Percentiles rank a stretch among this genome's conserved stretches.
Evolutionary conservation across 1,140 invertebrate species (phyloP).

Genomic region (Manduca sexta): DNA sequence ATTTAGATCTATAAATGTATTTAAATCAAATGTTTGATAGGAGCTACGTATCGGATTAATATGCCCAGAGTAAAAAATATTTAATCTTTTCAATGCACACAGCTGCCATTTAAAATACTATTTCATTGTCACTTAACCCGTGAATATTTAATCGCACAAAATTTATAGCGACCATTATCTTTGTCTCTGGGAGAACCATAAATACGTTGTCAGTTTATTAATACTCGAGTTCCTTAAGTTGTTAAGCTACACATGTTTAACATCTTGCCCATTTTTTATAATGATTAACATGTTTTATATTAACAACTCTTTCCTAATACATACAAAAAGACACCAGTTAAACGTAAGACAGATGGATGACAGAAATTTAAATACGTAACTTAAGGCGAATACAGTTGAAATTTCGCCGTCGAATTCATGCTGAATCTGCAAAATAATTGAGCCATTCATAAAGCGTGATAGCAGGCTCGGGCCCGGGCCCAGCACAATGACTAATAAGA

Average conservation of each 20-base stretch:
- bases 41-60: conserved; percentile 48
- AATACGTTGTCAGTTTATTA: conserved; percentile 55
- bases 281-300: conserved; percentile 18
- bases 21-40: conserved; percentile 34
- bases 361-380: conserved; percentile 6
- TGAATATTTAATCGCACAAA: conserved; percentile 37
- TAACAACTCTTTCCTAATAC: conserved; percentile 5
- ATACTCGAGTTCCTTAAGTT: conserved; percentile 33
- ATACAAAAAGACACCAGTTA: conserved; percentile 3
- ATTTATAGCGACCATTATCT: conserved; percentile 49
- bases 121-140: conserved; percentile 19
- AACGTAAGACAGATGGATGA: conserved; percentile 2
- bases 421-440: conserved; percentile 66
- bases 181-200: conserved; percentile 34
- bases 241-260: conserved; percentile 30
- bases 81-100: background rate
- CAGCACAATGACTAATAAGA: conserved; percentile 71
- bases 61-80: conserved; percentile 7
- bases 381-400: conserved; percentile 3
- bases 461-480: conserved; percentile 45
- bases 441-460: conserved; percentile 70
- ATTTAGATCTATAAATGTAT: conserved; percentile 31
- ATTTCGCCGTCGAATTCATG: conserved; percentile 42
- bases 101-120: conserved; percentile 1
- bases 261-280: conserved; percentile 20